Percentiles rank a stretch among this genome's conserved stretches.
phyloP scores from a whole-genome alignment of 2,113 vertebrate genomes.

The Rhinolophus sinicus region DNA sequence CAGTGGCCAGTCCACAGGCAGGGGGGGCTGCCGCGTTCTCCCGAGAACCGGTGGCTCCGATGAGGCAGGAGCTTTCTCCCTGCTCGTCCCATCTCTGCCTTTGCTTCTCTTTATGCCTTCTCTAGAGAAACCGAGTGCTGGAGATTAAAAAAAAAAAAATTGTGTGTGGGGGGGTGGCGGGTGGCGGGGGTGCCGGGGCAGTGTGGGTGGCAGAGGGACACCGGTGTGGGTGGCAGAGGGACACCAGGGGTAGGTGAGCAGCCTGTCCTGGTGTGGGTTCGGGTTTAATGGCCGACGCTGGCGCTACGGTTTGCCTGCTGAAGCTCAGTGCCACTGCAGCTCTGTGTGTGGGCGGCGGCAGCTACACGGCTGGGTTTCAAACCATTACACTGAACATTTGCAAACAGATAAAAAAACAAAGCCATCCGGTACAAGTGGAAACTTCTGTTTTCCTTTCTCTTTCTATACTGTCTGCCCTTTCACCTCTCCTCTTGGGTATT shows the following conservation, averaged over 20 bases:
- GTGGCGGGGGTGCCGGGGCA: slow-evolving; percentile 34
- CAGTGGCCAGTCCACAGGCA: slow-evolving; percentile 84
- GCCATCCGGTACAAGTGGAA: slow-evolving; percentile 80
- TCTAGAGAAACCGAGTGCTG: slow-evolving; percentile 81
- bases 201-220: slow-evolving; percentile 65
- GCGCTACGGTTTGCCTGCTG: slow-evolving; percentile 83
- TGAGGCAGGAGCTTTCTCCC: slow-evolving; percentile 82
- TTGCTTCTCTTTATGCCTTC: slow-evolving; percentile 80
- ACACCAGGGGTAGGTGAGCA: slow-evolving; percentile 73
- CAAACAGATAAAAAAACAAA: slow-evolving; percentile 87
- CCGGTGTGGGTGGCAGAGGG: slow-evolving; percentile 74
- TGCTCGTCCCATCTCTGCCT: slow-evolving; percentile 83
- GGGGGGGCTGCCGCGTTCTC: slow-evolving; percentile 81
- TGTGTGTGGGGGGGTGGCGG: slow-evolving; percentile 67
- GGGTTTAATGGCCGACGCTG: slow-evolving; percentile 86
- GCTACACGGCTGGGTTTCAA: slow-evolving; percentile 90
- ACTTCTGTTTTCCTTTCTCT: slow-evolving; percentile 65
- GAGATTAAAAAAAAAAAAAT: slow-evolving; percentile 50
- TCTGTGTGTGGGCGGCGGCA: slow-evolving; percentile 89
- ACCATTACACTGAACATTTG: slow-evolving; percentile 89
- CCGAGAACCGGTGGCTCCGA: slow-evolving; percentile 80
- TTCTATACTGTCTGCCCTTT: neutral
- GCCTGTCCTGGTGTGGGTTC: slow-evolving; percentile 84
- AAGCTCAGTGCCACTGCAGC: slow-evolving; percentile 86
- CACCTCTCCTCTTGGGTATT: slow-evolving; percentile 24